Base-by-base conservation (phyloP, 2,797 vertebrate genomes). In the Scomberomorus guttatus region DNA sequence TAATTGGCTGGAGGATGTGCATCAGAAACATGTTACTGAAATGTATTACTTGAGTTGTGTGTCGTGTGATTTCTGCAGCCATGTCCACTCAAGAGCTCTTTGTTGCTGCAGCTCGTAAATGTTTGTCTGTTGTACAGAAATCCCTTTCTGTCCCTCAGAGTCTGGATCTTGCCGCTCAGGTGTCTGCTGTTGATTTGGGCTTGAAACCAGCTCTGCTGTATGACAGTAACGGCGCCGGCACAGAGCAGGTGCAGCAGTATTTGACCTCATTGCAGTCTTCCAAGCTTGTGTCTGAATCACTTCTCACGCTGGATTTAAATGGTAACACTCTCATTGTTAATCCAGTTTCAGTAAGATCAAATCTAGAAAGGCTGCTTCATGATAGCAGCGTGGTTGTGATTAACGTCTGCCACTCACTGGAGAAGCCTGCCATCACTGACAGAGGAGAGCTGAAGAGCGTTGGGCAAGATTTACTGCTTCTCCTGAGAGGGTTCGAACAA, bases 131-230 rank as follows among this genome's bases (percentile, higher is more conserved):
- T 15, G 93, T 95, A 44, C 95, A 81, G 79, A 96, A 93, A 72
- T 59, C 79, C 59, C 91, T 95, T 1, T 91, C 95, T 0, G 58
- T 50, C 22, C 60, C 91, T n/a, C 65, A 82, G 24, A 95, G 96
- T 88, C 87, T 97, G 81, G 96, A 96, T 18, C 80, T 98, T 3
- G 95, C 96, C 11, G 95, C 91, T 80, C 96, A 97, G 76, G 92
- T 98, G 59, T 90, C 93, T 27, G 96, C 97, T 39, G 96, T 98
- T 52, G 93, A 96, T 81, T 75, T 88, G 50, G 97, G 97, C 4
- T 77, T 98, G 86, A 99, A 98, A 91, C 96, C 97, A 1, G 93
- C 97, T 42, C 71, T 99, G 61, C 87, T 99, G 0, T 98, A 97
- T 24, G 98, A 99, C 39, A 92, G 82, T 56, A 96, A 94, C 46